Conservation (phyloP, 2,113 vertebrate species). For the Tringa solitaria region DNA sequence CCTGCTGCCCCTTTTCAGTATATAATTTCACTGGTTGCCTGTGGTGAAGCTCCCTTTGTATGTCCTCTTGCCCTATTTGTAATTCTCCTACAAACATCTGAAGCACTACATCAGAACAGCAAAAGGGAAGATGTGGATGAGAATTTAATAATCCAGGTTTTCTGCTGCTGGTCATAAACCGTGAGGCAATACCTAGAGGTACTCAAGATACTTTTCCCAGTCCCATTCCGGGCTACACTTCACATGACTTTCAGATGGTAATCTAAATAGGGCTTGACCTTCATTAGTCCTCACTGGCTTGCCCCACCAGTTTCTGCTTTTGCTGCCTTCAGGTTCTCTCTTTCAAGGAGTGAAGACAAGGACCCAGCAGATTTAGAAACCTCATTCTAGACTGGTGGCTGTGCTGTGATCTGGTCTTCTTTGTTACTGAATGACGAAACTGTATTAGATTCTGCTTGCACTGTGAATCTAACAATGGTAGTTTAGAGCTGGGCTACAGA, state of each 20-base stretch:
- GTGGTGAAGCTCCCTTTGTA: not conserved
- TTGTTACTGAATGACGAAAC: not conserved
- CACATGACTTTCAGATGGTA: not conserved
- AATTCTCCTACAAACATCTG: not conserved
- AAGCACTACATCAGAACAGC: not conserved
- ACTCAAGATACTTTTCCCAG: not conserved
- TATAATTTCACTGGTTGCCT: not conserved
- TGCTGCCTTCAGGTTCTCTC: not conserved
- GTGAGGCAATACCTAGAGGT: not conserved
- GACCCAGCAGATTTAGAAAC: not conserved
- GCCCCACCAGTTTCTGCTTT: not conserved
- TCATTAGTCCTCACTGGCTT: not conserved
- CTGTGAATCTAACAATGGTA: not conserved
- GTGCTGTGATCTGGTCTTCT: not conserved
- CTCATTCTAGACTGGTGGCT: not conserved
- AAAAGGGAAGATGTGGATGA: not conserved
- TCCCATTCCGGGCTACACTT: not conserved
- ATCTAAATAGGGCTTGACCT: not conserved
- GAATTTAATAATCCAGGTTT: not conserved
- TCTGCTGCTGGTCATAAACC: not conserved
- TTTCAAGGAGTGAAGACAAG: not conserved
- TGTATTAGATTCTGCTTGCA: not conserved
- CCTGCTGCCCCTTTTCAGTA: not conserved
- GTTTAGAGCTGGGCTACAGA: not conserved
- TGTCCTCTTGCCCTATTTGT: not conserved